Base-by-base conservation (phyloP, 2,113 vertebrate genomes). In the Cebidichthys violaceus region DNA sequence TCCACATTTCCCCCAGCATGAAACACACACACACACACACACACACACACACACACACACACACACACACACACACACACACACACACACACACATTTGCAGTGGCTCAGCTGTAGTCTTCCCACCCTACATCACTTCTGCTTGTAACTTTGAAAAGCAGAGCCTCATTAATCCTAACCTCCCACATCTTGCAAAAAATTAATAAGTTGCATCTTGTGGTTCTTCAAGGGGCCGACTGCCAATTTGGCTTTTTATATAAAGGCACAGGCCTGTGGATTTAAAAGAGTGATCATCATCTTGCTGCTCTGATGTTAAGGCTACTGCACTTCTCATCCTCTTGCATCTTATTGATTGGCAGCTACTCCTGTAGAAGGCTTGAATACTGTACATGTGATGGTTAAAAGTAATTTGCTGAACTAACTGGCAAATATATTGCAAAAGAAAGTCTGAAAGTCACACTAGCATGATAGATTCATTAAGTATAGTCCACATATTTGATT, bases 1-100 rank as follows among this genome's bases (percentile, higher is more conserved):
- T 93, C 92, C 88, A 91, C 87, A 92, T 93, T 94, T 93, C 82
- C 89, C 88, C 76, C 83, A 88, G 88, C 81, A 75, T 71, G 84
- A 88, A 86, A 91, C 78, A 86, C 85, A 81, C 79, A 77, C 75
- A 78, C 37, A 54, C 47, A 47, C 72, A 64, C 65, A 50, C 80
- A 65, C 77, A 70, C 33, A 33, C 33, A 33, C 33, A 91, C 78
- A 86, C 85, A n/a, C 74, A 66, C 67, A 52, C 81, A 66, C 77
- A 70, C 65, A 91, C 76, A n/a, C 74, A 65, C 67, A 52, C 81
- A 65, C 77, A 70, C 65, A 91, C 76, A 86, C 85, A 81, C 79
- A 78, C 76, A 79, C 35, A 39, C 52, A 43, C 74, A 66, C 67
- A 54, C 81, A 67, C 72, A 60, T 35, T 81, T 55, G 47, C 84